A percentile compares a stretch with the other conserved stretches of the same genome.
phyloP scores from a whole-genome alignment of 92 coral and sea anemone species.

The Parazoanthus swiftii region DNA sequence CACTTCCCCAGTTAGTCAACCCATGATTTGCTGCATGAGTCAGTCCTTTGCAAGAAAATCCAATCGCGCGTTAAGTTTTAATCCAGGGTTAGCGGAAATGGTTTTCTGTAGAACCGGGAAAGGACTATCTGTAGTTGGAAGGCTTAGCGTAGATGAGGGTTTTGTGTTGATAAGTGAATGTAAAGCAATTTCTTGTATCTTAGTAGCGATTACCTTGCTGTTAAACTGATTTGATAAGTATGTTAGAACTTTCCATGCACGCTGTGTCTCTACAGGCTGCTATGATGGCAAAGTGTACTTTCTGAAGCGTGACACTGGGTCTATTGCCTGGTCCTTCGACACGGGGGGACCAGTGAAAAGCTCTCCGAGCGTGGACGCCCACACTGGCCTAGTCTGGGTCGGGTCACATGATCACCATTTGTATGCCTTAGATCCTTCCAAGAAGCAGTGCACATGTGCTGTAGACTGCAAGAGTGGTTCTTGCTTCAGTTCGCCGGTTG shows the following conservation, averaged over 20 bases:
- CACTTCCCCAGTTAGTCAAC: no score
- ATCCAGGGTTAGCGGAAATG: no score
- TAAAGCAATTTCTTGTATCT: no score
- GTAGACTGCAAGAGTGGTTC: conserved; percentile 83
- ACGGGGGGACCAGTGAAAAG: conserved; percentile 87
- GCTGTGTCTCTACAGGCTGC: conserved; percentile 62
- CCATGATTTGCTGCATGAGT: no score
- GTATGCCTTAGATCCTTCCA: conserved; percentile 72
- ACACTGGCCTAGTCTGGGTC: conserved; percentile 88
- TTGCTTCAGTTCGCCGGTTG: conserved; percentile 87
- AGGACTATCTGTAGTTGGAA: no score
- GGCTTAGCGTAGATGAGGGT: no score
- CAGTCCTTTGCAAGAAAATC: no score
- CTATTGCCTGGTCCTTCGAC: conserved; percentile 70
- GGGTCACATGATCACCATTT: conserved; percentile 93
- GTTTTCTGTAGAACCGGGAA: no score
- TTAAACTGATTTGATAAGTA: neutral
- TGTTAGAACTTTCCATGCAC: neutral
- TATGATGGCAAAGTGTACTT: conserved; percentile 95
- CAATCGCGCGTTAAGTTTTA: no score
- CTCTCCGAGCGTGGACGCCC: conserved; percentile 82
- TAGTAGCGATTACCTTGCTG: no score
- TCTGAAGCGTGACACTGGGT: conserved; percentile 65
- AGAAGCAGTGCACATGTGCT: conserved; percentile 50
- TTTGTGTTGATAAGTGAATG: no score